Evolutionary conservation across 1,140 invertebrate species (phyloP).

Genomic region (Limonius californicus): DNA sequence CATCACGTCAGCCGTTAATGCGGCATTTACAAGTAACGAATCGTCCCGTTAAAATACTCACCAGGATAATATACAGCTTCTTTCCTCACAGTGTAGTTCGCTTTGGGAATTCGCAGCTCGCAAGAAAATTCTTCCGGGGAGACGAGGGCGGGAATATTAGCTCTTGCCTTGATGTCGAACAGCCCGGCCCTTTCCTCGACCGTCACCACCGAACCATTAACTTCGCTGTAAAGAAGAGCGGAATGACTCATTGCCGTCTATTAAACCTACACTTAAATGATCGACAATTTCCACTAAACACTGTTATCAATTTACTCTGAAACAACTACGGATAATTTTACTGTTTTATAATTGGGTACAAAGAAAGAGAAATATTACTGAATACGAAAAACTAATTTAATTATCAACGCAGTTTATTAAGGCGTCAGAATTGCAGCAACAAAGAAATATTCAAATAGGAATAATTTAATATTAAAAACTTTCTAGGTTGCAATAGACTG

Average conservation of each 20-base stretch:
- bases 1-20: not conserved
- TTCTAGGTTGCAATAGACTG: no score
- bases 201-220: slow-evolving; percentile 34
- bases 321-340: no score
- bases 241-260: not conserved
- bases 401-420: no score
- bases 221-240: slow-evolving; percentile 29
- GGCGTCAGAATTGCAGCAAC: no score
- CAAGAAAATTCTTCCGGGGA: slow-evolving; percentile 61
- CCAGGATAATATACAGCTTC: slow-evolving; percentile 64
- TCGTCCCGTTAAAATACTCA: slow-evolving; percentile 37
- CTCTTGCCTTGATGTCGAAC: slow-evolving; percentile 30
- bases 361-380: no score
- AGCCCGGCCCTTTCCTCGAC: slow-evolving; percentile 53
- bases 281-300: not conserved
- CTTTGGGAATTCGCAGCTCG: slow-evolving; percentile 60
- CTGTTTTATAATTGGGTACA: no score
- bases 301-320: not conserved
- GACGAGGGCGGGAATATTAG: slow-evolving; percentile 51
- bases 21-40: not conserved
- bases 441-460: no score
- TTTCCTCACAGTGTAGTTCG: slow-evolving; percentile 60
- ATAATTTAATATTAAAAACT: no score
- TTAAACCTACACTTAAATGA: slow-evolving; percentile 5
- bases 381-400: no score